Percentiles rank a stretch among this genome's conserved stretches.
Conservation (phyloP, 2,113 vertebrate species). For the Hemiscyllium ocellatum region DNA sequence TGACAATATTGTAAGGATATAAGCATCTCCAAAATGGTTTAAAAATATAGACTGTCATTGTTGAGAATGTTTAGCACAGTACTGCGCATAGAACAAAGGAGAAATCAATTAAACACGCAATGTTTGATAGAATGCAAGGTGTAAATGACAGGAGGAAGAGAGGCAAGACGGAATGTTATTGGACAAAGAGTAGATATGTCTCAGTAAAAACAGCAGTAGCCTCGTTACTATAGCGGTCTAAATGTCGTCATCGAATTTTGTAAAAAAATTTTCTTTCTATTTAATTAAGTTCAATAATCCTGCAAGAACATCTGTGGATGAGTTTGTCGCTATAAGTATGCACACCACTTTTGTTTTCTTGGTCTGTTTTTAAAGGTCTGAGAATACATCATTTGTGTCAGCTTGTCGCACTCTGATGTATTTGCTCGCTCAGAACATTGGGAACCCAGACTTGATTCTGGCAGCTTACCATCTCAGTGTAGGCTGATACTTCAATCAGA, state of each 20-base stretch:
- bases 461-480: not conserved
- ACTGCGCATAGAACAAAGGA: not conserved
- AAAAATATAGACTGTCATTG: not conserved
- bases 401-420: not conserved
- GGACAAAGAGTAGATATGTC: not conserved
- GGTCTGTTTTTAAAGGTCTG: not conserved
- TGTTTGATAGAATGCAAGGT: not conserved
- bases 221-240: not conserved
- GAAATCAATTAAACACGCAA: too few relatives aligned
- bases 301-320: not conserved
- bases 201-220: not conserved
- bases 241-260: not conserved
- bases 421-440: not conserved
- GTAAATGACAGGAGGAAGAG: not conserved
- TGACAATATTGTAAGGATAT: not conserved
- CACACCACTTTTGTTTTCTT: not conserved
- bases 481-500: not conserved
- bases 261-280: not conserved
- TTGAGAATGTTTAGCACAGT: not conserved
- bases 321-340: too few relatives aligned
- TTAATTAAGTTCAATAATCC: not conserved
- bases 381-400: not conserved
- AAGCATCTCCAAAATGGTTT: not conserved
- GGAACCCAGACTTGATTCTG: not conserved
- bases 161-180: not conserved